Evolutionary conservation across 2,797 vertebrate genomes (phyloP).

Genomic region (Botia almorhae): DNA sequence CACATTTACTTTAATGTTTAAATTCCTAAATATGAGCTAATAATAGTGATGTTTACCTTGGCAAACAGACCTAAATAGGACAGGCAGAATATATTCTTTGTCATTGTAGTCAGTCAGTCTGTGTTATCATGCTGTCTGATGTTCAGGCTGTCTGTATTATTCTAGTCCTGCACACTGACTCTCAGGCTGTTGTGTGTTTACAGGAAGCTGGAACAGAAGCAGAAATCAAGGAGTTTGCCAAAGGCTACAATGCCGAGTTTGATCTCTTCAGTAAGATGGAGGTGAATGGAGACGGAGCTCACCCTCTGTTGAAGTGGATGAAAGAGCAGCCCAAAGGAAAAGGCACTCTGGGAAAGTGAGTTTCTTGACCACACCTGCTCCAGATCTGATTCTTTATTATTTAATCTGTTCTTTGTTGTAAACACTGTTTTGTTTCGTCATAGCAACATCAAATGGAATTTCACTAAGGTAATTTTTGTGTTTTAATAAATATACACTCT

Average conservation of each 20-base stretch:
- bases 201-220: constrained; percentile 90
- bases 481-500: neutral
- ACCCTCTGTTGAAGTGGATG: constrained; percentile 97
- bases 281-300: constrained; percentile 89
- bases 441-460: constrained; percentile 95
- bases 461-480: constrained; percentile 87
- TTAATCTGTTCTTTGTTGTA: neutral
- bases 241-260: constrained; percentile 85
- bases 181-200: neutral
- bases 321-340: constrained; percentile 92
- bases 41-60: no score
- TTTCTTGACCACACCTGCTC: constrained; percentile 8
- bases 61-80: no score
- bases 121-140: no score
- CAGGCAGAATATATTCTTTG: no score
- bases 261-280: constrained; percentile 95
- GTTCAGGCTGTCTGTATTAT: no score
- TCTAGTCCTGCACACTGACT: no score
- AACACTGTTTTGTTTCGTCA: constrained; percentile 27
- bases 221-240: constrained; percentile 90
- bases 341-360: constrained; percentile 87
- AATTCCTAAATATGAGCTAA: no score
- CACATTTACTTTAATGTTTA: no score
- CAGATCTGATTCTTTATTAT: neutral
- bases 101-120: no score